These are phyloP conservation scores for Scaptomyza flava DNA, from an alignment of 2,888 invertebrate genomes.

Conservation along the genomic window DNA sequence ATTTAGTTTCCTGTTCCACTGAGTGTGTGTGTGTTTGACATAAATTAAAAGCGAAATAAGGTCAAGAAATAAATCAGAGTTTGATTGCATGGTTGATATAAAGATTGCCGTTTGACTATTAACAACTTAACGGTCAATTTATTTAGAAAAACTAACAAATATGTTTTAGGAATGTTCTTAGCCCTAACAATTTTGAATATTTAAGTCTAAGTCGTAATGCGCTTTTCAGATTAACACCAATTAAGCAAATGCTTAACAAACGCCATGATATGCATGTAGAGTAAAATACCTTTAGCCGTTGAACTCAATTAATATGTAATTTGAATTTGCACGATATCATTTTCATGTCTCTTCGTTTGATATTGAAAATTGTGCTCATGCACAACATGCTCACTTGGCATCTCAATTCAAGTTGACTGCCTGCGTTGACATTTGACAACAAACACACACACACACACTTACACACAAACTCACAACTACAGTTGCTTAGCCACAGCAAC, in stretches of 20 bases:
- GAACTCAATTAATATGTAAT: slow-evolving; percentile 41
- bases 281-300: not conserved
- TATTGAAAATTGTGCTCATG: slow-evolving; percentile 60
- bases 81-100: slow-evolving; percentile 57
- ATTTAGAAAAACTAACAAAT: not conserved
- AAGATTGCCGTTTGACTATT: slow-evolving; percentile 26
- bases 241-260: slow-evolving; percentile 46
- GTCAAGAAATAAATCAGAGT: slow-evolving; percentile 74
- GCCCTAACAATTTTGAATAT: slow-evolving; percentile 1
- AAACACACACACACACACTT: slow-evolving; percentile 17
- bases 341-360: slow-evolving; percentile 48
- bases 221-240: slow-evolving; percentile 56
- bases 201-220: slow-evolving; percentile 28
- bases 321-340: slow-evolving; percentile 49
- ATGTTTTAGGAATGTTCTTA: not conserved
- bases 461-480: slow-evolving; percentile 2
- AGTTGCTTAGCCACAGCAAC: slow-evolving; percentile 53
- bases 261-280: slow-evolving; percentile 1
- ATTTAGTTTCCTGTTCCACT: slow-evolving; percentile 12
- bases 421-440: slow-evolving; percentile 54
- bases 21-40: slow-evolving; percentile 34
- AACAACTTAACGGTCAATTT: slow-evolving; percentile 36
- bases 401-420: slow-evolving; percentile 67
- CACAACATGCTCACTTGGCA: slow-evolving; percentile 55
- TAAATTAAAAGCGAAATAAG: slow-evolving; percentile 72